Conservation (phyloP, 1,140 invertebrate species). For the Pomacea maculata region DNA sequence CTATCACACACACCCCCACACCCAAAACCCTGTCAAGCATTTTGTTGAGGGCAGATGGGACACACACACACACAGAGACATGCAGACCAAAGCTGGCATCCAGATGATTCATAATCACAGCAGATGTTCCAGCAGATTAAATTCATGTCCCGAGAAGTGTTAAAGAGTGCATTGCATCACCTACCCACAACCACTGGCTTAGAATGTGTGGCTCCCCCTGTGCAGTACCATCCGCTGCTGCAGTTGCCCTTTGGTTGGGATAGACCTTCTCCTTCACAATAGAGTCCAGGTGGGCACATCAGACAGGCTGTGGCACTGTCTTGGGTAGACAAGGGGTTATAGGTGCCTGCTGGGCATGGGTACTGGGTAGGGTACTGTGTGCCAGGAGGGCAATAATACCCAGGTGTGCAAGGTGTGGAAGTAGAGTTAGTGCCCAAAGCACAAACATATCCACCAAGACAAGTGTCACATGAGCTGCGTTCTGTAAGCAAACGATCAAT, state of each 20-base stretch:
- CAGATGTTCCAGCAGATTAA: too few relatives aligned
- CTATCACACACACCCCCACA: too few relatives aligned
- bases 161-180: neutral
- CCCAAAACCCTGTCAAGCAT: too few relatives aligned
- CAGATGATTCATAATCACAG: too few relatives aligned
- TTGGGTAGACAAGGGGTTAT: slow-evolving; percentile 45
- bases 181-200: slow-evolving; percentile 55
- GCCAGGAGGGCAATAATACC: slow-evolving; percentile 56
- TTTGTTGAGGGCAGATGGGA: too few relatives aligned
- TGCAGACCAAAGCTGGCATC: too few relatives aligned
- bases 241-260: slow-evolving; percentile 47
- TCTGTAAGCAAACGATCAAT: slow-evolving; percentile 34
- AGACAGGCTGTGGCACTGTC: slow-evolving; percentile 43
- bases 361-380: slow-evolving; percentile 49
- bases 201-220: slow-evolving; percentile 46
- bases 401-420: slow-evolving; percentile 40
- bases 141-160: too few relatives aligned
- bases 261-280: slow-evolving; percentile 48
- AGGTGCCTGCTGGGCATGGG: slow-evolving; percentile 53
- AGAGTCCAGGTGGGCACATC: slow-evolving; percentile 54
- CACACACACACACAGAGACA: too few relatives aligned
- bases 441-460: slow-evolving; percentile 56
- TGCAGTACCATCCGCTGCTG: slow-evolving; percentile 60
- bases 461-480: slow-evolving; percentile 47
- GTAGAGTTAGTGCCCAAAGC: slow-evolving; percentile 44